Evolutionary conservation across 2,888 invertebrate species (phyloP), one percentile per base, ranked within the genome.

Genomic region (Globia sparganii): DNA sequence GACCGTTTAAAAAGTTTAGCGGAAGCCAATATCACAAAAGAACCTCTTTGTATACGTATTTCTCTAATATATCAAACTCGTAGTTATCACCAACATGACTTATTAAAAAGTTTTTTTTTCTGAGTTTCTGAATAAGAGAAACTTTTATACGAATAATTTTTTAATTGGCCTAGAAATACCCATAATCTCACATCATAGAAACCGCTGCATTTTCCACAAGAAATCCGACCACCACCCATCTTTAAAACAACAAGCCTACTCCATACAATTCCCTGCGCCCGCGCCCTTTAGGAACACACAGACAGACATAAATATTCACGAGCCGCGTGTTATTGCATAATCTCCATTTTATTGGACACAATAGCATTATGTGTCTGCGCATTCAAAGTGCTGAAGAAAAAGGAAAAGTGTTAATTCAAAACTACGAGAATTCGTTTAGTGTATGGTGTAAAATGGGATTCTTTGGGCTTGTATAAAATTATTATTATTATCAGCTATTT

Each of bases 241-340:
- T 5, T n/a, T 9, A 66, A 68, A 43, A 4, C 31, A 71, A 43
- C 49, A 62, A 69, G 28, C n/a, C 65, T 9, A 59, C 70, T 78
- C 65, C 40, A 75, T 65, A 65, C 49, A 70, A 76, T 77, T 78
- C n/a, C 34, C 37, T 43, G 31, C 72, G 59, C 69, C 53, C 62
- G 28, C 67, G 61, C 69, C 62, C 70, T 43, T 43, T 59, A 66
- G 84, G 87, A 87, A 88, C 88, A 88, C 86, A 88, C 87, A 88
- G 74, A 85, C 87, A 83, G 77, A 72, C 78, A 90, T 90, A 86
- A 87, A 91, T 90, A 91, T 91, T 90, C 89, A 90, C 77, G 69
- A 85, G 81, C 78, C 67, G 73, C 91, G 90, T 91, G 91, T 87
- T 90, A 90, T 89, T 89, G 91, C 91, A 91, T 91, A 91, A 91